These are phyloP conservation scores for Tenthredo distinguenda DNA, from an alignment of 2,888 invertebrate species.

Conservation along the genomic window DNA sequence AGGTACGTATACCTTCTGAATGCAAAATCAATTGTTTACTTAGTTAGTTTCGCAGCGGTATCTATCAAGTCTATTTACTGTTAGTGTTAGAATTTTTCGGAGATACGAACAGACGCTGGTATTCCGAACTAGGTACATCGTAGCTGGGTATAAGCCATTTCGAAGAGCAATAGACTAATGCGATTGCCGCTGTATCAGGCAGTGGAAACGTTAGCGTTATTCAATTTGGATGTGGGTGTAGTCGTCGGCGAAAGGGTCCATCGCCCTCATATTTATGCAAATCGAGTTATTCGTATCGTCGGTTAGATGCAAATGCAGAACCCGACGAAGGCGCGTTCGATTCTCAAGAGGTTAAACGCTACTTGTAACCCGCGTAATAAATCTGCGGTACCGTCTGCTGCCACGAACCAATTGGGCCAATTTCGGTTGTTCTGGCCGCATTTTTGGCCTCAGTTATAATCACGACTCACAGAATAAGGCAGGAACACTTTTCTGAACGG, in stretches of 20 bases:
- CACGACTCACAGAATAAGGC: not conserved
- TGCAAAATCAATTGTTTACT: constrained; percentile 29
- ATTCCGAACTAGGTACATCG: not conserved
- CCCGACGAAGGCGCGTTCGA: constrained; percentile 1
- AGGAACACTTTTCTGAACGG: not conserved
- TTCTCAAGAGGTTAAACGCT: constrained; percentile 24
- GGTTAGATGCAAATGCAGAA: constrained; percentile 22
- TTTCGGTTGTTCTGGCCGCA: not conserved
- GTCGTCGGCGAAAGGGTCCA: not conserved
- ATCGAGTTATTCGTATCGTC: constrained; percentile 5
- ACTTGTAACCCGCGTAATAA: constrained; percentile 23
- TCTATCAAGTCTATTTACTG: not conserved
- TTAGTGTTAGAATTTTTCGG: constrained; percentile 19
- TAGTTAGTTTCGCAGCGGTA: not conserved
- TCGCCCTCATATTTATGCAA: constrained; percentile 30
- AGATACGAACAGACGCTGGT: not conserved
- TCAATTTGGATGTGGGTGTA: not conserved
- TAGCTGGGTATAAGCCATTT: not conserved
- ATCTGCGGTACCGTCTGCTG: not conserved
- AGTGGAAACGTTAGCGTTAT: not conserved
- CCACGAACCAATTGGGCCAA: constrained; percentile 1
- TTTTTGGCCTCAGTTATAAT: constrained; percentile 5
- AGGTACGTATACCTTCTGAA: constrained; percentile 1
- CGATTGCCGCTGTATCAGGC: not conserved
- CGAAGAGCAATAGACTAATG: not conserved